Evolutionary conservation across 2,113 vertebrate genomes (phyloP).

Genomic region (Psittacus erithacus): DNA sequence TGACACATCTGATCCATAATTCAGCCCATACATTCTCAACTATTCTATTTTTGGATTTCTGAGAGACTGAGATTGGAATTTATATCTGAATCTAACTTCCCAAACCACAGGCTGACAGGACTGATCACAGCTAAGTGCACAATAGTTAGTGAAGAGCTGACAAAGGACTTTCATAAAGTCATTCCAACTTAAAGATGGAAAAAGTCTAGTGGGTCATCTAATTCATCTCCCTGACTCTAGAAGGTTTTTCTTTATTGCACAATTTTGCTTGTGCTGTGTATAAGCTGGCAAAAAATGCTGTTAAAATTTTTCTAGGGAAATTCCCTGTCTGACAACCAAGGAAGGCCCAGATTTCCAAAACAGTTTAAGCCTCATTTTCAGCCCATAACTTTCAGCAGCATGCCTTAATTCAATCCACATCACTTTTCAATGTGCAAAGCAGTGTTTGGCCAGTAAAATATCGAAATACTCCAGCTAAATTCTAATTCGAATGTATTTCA

Average conservation of each 20-base stretch:
- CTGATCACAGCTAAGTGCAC: conserved; percentile 35
- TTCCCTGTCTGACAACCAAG: background rate
- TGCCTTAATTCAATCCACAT: background rate
- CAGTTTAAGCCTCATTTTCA: background rate
- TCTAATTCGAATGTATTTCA: background rate
- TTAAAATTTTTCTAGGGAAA: background rate
- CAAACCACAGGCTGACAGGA: conserved; percentile 12
- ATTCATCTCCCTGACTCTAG: background rate
- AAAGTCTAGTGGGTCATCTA: background rate
- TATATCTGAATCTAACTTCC: conserved; percentile 34
- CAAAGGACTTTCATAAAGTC: conserved; percentile 37
- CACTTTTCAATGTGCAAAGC: background rate
- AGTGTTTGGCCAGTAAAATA: background rate
- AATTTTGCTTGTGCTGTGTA: background rate
- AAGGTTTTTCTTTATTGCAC: background rate
- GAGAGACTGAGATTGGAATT: conserved; percentile 15
- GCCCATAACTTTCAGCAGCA: background rate
- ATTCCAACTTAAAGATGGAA: background rate
- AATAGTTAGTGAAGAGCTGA: conserved; percentile 21
- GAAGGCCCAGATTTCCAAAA: background rate
- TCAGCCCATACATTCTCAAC: conserved; percentile 18
- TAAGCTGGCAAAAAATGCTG: background rate
- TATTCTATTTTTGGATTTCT: conserved; percentile 44
- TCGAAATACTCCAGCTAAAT: background rate
- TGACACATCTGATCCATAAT: conserved; percentile 56